phyloP scores from a whole-genome alignment of 1,140 invertebrate species.

The Drosophila ercepeae region DNA sequence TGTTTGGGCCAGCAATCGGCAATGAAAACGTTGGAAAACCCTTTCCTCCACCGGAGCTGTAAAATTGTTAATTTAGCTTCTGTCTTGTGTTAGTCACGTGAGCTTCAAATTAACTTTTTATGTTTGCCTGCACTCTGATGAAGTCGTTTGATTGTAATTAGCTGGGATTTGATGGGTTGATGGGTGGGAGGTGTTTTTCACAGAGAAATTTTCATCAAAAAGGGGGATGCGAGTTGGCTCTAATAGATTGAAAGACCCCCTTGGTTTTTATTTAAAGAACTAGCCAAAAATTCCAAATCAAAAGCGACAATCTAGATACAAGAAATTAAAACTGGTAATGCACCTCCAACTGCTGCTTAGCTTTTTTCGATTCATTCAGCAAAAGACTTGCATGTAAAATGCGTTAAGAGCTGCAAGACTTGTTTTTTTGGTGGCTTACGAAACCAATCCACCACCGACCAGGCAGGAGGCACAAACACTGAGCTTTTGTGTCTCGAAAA shows the following conservation, averaged over 20 bases:
- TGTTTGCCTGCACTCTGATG: conserved; percentile 24
- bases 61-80: conserved; percentile 79
- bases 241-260: too few relatives aligned
- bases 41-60: conserved; percentile 57
- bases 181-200: conserved; percentile 1
- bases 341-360: neutral
- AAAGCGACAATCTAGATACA: conserved; percentile 64
- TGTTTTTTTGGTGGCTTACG: conserved; percentile 34
- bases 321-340: conserved; percentile 32
- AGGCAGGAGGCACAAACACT: conserved; percentile 29
- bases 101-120: conserved; percentile 63
- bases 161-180: conserved; percentile 13
- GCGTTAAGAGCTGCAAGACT: conserved; percentile 52
- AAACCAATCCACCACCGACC: conserved; percentile 23
- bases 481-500: conserved; percentile 11
- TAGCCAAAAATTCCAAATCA: conserved; percentile 64
- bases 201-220: conserved; percentile 9
- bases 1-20: conserved; percentile 59
- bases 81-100: conserved; percentile 76
- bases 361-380: conserved; percentile 48
- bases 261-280: too few relatives aligned
- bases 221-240: too few relatives aligned
- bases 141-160: conserved; percentile 32
- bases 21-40: conserved; percentile 23
- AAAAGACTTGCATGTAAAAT: conserved; percentile 58